phyloP scores from a whole-genome alignment of 1,140 invertebrate genomes.

The Neodiprion pinetum region DNA sequence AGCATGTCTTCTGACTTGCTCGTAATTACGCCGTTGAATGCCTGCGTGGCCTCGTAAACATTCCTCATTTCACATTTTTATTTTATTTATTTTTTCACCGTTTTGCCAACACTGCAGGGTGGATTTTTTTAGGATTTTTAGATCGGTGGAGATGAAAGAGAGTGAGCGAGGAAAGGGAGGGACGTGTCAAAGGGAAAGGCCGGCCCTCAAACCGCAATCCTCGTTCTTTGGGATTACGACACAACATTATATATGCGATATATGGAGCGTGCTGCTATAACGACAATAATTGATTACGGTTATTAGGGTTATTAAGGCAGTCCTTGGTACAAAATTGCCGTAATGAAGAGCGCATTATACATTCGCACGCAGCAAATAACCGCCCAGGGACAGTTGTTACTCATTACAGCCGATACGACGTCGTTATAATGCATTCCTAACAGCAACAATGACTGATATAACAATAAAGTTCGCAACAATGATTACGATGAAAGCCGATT shows the following conservation, averaged over 20 bases:
- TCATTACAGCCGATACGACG: constrained; percentile 23
- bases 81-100: no score
- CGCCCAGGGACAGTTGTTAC: constrained; percentile 26
- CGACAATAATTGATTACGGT: constrained; percentile 18
- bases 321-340: constrained; percentile 28
- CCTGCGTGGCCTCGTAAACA: no score
- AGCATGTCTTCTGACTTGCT: no score
- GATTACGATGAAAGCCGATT: not conserved
- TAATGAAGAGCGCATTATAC: constrained; percentile 32
- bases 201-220: not conserved
- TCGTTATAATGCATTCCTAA: constrained; percentile 30
- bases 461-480: not conserved
- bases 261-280: not conserved
- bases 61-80: no score
- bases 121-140: no score
- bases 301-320: constrained; percentile 22
- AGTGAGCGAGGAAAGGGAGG: no score
- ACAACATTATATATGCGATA: not conserved
- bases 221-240: not conserved
- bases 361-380: constrained; percentile 28
- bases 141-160: no score
- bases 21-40: no score
- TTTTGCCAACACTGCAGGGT: no score
- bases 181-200: not conserved
- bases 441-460: constrained; percentile 15